phyloP scores from a whole-genome alignment of 2,797 vertebrate genomes.

The Phataginus tetradactyla region DNA sequence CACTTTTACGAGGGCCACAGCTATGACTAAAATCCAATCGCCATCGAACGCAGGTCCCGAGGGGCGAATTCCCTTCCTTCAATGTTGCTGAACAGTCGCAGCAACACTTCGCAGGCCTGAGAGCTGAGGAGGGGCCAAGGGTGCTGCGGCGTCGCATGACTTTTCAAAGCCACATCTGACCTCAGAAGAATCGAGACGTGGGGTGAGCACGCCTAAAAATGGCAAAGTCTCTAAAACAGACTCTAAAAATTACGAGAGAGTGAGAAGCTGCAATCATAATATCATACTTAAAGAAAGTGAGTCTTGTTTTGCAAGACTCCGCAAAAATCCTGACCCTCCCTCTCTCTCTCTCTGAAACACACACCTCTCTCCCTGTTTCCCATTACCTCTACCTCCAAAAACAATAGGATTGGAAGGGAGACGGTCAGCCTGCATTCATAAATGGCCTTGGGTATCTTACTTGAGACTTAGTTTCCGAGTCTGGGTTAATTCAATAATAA shows the following conservation, averaged over 20 bases:
- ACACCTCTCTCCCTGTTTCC: not conserved
- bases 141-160: not conserved
- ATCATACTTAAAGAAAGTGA: not conserved
- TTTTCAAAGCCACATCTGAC: constrained; percentile 59
- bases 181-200: not conserved
- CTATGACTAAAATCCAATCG: constrained; percentile 58
- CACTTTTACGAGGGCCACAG: constrained; percentile 57
- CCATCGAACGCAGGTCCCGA: constrained; percentile 51
- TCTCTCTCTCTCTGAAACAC: not conserved
- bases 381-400: not conserved
- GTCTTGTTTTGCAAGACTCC: not conserved
- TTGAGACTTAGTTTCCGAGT: not conserved
- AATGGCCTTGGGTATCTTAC: not conserved
- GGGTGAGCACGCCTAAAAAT: constrained; percentile 55
- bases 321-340: not conserved
- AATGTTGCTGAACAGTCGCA: not conserved
- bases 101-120: constrained; percentile 9
- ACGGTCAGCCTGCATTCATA: not conserved
- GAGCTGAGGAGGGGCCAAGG: constrained; percentile 51
- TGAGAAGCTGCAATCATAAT: not conserved
- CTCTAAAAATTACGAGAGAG: not conserved
- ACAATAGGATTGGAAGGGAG: not conserved
- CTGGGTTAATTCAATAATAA: not conserved
- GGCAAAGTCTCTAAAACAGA: constrained; percentile 33
- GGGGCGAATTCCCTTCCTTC: constrained; percentile 34